Conservation (phyloP, 2,113 vertebrate species). For the Phrynosoma blainvillii region DNA sequence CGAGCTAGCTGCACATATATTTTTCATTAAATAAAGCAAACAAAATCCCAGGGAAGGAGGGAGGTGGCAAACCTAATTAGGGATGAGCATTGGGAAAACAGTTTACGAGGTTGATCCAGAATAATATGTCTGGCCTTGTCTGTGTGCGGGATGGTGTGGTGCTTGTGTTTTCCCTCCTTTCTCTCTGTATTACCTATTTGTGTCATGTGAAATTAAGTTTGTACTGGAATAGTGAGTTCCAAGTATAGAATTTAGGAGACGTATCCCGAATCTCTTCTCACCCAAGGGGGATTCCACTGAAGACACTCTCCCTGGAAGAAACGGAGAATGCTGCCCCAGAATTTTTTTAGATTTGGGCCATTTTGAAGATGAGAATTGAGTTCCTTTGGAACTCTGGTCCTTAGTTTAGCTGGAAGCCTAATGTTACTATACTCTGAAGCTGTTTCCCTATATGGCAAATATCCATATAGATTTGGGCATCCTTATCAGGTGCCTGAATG, state of each 20-base stretch:
- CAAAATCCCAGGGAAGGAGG: background rate
- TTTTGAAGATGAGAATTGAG: background rate
- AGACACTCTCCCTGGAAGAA: background rate
- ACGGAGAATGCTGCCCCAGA: background rate
- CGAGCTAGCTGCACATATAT: constrained; percentile 6
- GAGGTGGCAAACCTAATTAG: background rate
- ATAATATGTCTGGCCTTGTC: background rate
- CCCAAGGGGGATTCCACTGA: background rate
- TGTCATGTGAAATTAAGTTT: background rate
- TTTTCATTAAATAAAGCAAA: background rate
- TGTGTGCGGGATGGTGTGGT: background rate
- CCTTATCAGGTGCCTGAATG: no score
- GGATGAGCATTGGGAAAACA: background rate
- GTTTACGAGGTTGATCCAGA: background rate
- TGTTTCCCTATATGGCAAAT: no score
- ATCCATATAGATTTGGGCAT: no score
- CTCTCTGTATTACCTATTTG: background rate
- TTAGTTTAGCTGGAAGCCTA: no score
- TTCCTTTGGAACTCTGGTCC: background rate
- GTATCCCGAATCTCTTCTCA: background rate
- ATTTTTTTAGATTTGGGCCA: no score
- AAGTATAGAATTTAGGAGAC: background rate
- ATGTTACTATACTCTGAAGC: no score
- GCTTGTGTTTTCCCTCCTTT: no score
- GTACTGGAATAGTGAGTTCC: background rate